A percentile compares a stretch with the other conserved stretches of the same genome.
These are phyloP conservation scores for Chymomyza costata DNA, from an alignment of 1,140 invertebrate species.

Conservation along the genomic window DNA sequence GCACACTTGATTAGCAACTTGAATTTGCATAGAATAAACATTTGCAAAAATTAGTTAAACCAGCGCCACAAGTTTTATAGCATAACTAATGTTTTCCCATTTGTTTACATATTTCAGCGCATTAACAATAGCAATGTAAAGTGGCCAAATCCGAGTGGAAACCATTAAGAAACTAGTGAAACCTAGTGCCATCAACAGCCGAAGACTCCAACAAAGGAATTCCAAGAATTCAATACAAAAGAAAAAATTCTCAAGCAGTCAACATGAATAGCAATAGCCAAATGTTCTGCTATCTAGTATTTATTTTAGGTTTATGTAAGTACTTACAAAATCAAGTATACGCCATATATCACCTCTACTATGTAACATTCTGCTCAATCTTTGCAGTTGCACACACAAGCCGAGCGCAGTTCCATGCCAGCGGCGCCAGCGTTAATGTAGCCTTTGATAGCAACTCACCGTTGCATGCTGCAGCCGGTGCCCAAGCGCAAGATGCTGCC, in stretches of 20 bases:
- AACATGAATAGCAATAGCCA: slow-evolving; percentile 42
- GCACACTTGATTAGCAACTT: slow-evolving; percentile 35
- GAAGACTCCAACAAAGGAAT: slow-evolving; percentile 1
- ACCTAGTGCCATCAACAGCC: slow-evolving; percentile 4
- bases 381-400: slow-evolving; percentile 41
- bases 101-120: slow-evolving; percentile 33
- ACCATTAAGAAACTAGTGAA: slow-evolving; percentile 19
- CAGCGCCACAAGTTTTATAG: slow-evolving; percentile 34
- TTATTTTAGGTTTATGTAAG: slow-evolving; percentile 62
- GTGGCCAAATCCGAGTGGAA: slow-evolving; percentile 12
- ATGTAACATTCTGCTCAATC: background rate
- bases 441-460: slow-evolving; percentile 30
- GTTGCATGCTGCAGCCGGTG: slow-evolving; percentile 9
- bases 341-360: background rate
- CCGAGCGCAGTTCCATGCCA: slow-evolving; percentile 42
- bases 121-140: slow-evolving; percentile 37
- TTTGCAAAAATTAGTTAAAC: slow-evolving; percentile 43
- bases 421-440: slow-evolving; percentile 36
- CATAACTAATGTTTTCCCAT: slow-evolving; percentile 47
- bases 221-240: slow-evolving; percentile 5
- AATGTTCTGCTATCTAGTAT: slow-evolving; percentile 53
- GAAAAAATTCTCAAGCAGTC: slow-evolving; percentile 20
- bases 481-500: slow-evolving; percentile 3
- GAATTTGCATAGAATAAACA: slow-evolving; percentile 48
- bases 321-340: slow-evolving; percentile 22